Evolutionary conservation across 2,888 invertebrate species (phyloP), one percentile per base, ranked within the genome.

Genomic region (Drosophila atripex): DNA sequence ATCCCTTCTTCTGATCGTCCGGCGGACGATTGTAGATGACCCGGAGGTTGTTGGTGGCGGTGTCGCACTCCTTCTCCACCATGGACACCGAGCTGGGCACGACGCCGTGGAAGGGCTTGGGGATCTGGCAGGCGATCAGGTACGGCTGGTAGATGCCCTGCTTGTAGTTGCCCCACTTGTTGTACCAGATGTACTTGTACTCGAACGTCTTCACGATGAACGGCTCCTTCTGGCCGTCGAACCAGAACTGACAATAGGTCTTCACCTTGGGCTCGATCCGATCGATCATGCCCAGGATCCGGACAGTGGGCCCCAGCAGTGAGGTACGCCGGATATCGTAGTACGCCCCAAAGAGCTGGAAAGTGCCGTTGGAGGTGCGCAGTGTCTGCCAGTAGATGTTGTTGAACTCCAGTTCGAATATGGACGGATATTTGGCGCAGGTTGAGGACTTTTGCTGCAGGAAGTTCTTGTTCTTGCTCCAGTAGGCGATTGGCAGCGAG

Each of bases 171-270:
- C 97, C 97, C 98, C 97, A 98, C 91, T 97, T 97, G 84, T 95
- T 95, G 91, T 97, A 96, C 98, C 98, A 98, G 80, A 97, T 96
- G 91, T 97, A 97, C 90, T 97, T 97, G 92, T 97, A 97, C 91
- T 97, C 97, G 79, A 96, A 94, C 18, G 95, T 95, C 89, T 96
- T 95, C 14, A 96, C 94, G 25, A 96, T 94, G 28, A 95, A 95
- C 0, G 97, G 97, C 83, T 96, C 96, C 76, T 94, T 95, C 80
- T 95, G 95, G 35, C 95, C 95, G 80, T 96, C 96, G 92, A 96
- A 97, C 97, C 97, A 97, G 79, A 97, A 94, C 91, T 96, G 97
- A 91, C 97, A 97, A 91, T 94, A 96, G 7, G 96, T 97, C 80
- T 94, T 94, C 23, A 96, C 94, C 58, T 94, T 94, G 0, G 97